phyloP scores from a whole-genome alignment of 1,140 invertebrate species.

The Diachasmimorpha longicaudata region DNA sequence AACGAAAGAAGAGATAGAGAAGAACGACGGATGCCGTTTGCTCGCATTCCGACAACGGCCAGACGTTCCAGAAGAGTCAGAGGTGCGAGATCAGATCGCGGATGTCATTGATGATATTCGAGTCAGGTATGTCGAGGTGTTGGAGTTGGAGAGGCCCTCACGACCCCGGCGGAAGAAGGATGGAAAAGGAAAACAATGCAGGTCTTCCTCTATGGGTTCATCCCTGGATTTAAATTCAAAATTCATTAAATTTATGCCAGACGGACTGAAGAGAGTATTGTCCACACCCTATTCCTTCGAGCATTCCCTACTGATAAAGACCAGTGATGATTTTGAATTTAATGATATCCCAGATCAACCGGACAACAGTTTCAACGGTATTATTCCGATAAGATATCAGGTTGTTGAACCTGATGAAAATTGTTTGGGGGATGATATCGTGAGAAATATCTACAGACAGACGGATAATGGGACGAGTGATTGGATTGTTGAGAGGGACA shows the following conservation, averaged over 20 bases:
- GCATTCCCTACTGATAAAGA: background rate
- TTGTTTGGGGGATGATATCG: background rate
- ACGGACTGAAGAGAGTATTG: conserved; percentile 7
- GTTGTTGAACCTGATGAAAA: background rate
- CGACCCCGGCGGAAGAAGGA: background rate
- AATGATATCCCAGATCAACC: background rate
- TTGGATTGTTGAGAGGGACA: background rate
- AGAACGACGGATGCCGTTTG: conserved; percentile 55
- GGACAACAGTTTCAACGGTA: conserved; percentile 2
- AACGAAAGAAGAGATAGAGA: conserved; percentile 48
- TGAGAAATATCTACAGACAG: background rate
- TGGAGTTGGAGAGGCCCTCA: conserved; percentile 22
- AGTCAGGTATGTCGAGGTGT: conserved; percentile 23
- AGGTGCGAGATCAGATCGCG: conserved; percentile 22
- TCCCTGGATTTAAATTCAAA: conserved; percentile 17
- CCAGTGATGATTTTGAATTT: background rate
- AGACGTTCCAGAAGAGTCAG: conserved; percentile 36
- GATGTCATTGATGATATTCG: conserved; percentile 4
- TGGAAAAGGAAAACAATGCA: background rate
- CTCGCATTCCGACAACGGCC: conserved; percentile 49
- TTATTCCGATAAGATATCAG: conserved; percentile 26
- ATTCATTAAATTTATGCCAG: conserved; percentile 20
- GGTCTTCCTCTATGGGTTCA: conserved; percentile 20
- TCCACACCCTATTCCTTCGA: background rate
- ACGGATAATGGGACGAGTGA: background rate